These are phyloP conservation scores for Pionites leucogaster DNA, from an alignment of 2,113 vertebrate species.

Conservation along the genomic window DNA sequence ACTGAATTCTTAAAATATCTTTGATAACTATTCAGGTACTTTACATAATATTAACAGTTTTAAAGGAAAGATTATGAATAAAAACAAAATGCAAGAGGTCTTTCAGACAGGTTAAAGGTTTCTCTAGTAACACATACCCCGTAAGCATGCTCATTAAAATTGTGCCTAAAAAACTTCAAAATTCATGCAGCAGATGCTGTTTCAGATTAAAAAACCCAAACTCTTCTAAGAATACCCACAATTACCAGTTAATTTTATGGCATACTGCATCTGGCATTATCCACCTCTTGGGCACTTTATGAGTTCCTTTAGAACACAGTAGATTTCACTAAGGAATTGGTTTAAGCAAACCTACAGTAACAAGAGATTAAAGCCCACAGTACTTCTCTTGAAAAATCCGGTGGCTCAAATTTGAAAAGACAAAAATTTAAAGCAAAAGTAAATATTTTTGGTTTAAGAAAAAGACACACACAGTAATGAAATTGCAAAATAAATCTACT, in stretches of 20 bases:
- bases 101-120: neutral
- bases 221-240: neutral
- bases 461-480: neutral
- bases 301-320: neutral
- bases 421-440: neutral
- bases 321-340: neutral
- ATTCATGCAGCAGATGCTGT: neutral
- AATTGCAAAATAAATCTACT: neutral
- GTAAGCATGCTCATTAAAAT: neutral
- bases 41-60: neutral
- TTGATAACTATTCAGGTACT: neutral
- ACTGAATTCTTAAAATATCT: neutral
- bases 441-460: neutral
- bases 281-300: neutral
- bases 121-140: neutral
- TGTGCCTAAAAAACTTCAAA: neutral
- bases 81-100: neutral
- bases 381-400: neutral
- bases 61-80: neutral
- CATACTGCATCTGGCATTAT: neutral
- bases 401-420: neutral
- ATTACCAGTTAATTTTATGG: neutral
- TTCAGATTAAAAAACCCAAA: neutral
- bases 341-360: constrained; percentile 3
- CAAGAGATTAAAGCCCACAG: neutral